Evolutionary conservation across 2,797 vertebrate genomes (phyloP), one percentile per base, ranked within the genome.

Genomic region (Adelosebastes latens): DNA sequence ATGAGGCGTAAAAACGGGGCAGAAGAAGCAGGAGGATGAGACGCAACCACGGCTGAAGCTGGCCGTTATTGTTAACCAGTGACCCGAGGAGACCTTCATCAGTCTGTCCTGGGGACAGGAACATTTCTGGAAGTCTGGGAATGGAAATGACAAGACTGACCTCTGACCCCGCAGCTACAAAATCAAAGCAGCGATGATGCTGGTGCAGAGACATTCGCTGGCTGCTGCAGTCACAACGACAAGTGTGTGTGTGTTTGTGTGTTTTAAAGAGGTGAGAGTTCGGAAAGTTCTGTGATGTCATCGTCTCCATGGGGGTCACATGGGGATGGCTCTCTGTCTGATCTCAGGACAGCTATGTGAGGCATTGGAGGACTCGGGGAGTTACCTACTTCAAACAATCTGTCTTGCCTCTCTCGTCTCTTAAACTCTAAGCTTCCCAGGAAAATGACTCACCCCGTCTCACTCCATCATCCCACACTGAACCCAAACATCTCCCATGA

Each of bases 241-340:
- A 13, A 56, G 39, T 4, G 16, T 46, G 24, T 65, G 27, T 70
- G 70, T 52, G 62, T 46, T 53, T 49, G 11, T 39, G 70, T 49
- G 36, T 58, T 58, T 6, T 70, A 39, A 42, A 75, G 55, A 66
- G 62, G 36, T 55, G 39, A 82, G 78, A 65, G 87, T 72, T 82
- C 8, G 58, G 83, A 89, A 90, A 90, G 77, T 82, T 84, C 25
- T 61, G 60, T 90, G 88, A 91, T 72, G 84, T 91, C 82, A 92
- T 77, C 80, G 27, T 70, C 79, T 72, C 69, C 60, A 60, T 31
- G 55, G 9, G 49, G 49, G 31, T 66, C 65, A 71, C 20, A 39
- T 55, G 49, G 59, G 52, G 56, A 49, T 49, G 65, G 16, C 46
- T 78, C 16, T 68, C 66, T 0, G 14, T 86, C 72, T 79, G 81